Evolutionary conservation across 23 tunicate genomes (phyloP), one percentile per base, ranked within the genome.

Genomic region (Clavelina lepadiformis): DNA sequence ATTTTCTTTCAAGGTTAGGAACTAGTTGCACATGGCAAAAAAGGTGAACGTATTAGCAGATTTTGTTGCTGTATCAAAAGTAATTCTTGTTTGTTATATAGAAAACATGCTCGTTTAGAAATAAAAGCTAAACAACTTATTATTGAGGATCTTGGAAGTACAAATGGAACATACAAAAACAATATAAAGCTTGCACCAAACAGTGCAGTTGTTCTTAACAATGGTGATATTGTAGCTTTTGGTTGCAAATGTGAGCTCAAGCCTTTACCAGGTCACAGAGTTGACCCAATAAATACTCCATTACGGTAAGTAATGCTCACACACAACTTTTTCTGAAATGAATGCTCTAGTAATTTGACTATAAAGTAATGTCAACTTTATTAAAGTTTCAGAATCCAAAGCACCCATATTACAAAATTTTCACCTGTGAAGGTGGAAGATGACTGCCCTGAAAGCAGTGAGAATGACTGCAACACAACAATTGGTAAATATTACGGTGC

Each of bases 111-210:
- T 25, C 23, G 3, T 5, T 26, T 74, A 5, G 32, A 37, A 2
- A 2, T 74, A 0, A 35, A 61, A 24, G 67, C 54, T 2, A 35
- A 68, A 1, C 47, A 64, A 23, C 31, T 83, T 0, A 60, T 49
- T 61, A 66, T 83, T 2, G 33, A 72, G 36, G 91, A 83, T 52
- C 44, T 83, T 50, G 28, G 60, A 46, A 83, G 82, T 55, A 28
- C 73, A 38, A 83, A 83, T 68, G 91, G 91, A 36, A 83, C 82
- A 26, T 74, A 63, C 37, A 61, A 74, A 13, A 83, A 83, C 31
- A 51, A 75, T 35, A 69, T 61, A 30, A 83, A 74, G 91, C 77
- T 83, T 27, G 31, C 51, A 26, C 91, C 91, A 27, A 63, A 65
- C 41, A 29, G 41, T 7, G 70, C 61, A 27, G 56, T 66, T 29